Conservation (phyloP, 2,888 invertebrate species). For the Aproaerema taeniolella region DNA sequence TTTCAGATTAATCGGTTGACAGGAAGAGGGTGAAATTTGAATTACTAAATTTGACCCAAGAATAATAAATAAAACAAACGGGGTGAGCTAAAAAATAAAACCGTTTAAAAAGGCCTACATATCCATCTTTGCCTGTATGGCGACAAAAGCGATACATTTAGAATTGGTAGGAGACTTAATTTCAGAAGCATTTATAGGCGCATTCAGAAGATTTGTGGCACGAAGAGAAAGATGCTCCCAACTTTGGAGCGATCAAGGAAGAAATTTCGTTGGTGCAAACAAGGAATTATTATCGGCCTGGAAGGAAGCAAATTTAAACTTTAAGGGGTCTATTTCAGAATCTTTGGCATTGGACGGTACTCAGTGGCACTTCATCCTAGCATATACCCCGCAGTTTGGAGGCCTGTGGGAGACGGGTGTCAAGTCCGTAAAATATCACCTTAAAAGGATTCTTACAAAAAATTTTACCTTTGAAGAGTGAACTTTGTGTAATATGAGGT, state of each 20-base stretch:
- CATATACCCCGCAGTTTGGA: constrained; percentile 20
- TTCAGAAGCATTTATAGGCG: constrained; percentile 11
- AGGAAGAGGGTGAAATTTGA: too few relatives aligned
- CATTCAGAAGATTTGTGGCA: constrained; percentile 14
- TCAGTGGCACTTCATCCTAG: constrained; percentile 23
- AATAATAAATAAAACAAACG: too few relatives aligned
- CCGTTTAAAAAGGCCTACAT: constrained; percentile 19
- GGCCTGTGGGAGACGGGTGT: constrained; percentile 19
- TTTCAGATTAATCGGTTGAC: too few relatives aligned
- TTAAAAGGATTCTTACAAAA: not conserved
- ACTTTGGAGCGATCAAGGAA: constrained; percentile 21
- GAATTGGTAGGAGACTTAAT: constrained; percentile 15
- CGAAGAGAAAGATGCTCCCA: constrained; percentile 15
- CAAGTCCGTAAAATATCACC: not conserved
- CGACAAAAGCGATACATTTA: constrained; percentile 17
- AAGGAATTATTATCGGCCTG: constrained; percentile 17
- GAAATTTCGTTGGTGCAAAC: constrained; percentile 20
- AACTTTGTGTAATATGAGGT: too few relatives aligned
- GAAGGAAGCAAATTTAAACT: constrained; percentile 11
- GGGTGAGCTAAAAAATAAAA: too few relatives aligned
- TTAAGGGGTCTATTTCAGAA: not conserved
- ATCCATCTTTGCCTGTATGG: constrained; percentile 18
- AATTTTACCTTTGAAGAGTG: constrained; percentile 11
- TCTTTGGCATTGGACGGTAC: constrained; percentile 18
- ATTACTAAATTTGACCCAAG: too few relatives aligned